Evolutionary conservation across 2,113 vertebrate species (phyloP), one percentile per base, ranked within the genome.

Genomic region (Aramus guarauna): DNA sequence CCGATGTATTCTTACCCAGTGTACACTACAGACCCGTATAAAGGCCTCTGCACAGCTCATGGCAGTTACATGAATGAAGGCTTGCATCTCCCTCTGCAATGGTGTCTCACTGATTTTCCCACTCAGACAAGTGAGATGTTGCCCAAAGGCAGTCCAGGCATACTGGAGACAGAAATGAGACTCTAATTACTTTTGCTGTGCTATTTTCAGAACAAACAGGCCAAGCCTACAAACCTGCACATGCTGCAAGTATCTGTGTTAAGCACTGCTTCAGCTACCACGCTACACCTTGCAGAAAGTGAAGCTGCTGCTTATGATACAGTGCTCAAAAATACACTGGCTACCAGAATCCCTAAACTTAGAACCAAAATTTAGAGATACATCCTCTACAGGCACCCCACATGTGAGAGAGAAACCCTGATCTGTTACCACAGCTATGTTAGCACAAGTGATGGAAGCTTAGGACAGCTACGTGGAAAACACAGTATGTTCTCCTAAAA

Each of bases 371-470:
- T 41, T 78, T 5, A 59, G 17, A 22, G 34, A 37, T 8, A 8
- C 10, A 27, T 11, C 36, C 22, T 56, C 39, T 76, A 16, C 45
- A 83, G 27, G 30, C 6, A 47, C 14, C 21, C 15, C 12, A 56
- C 22, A 64, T 3, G 6, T 1, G 9, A 58, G 19, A 56, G 9
- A 66, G 17, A 30, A 82, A 52, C 9, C 23, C 12, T 5, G 0
- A 24, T 29, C 4, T 60, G 24, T 50, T 55, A 29, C 14, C 6
- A 3, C 1, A 30, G 34, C 36, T 85, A 2, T 0, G 1, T 39
- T 21, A 45, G 27, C 27, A 68, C 8, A 1, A 34, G 15, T 5
- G 29, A 71, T 1, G 59, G 63, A 52, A 88, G 27, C 27, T 43
- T 53, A 15, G 66, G 37, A 85, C 36, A 64, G 23, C 13, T 37